Percentiles rank a stretch among this genome's conserved stretches.
Evolutionary conservation across 2,797 vertebrate genomes (phyloP).

Genomic region (Hirundo rustica): DNA sequence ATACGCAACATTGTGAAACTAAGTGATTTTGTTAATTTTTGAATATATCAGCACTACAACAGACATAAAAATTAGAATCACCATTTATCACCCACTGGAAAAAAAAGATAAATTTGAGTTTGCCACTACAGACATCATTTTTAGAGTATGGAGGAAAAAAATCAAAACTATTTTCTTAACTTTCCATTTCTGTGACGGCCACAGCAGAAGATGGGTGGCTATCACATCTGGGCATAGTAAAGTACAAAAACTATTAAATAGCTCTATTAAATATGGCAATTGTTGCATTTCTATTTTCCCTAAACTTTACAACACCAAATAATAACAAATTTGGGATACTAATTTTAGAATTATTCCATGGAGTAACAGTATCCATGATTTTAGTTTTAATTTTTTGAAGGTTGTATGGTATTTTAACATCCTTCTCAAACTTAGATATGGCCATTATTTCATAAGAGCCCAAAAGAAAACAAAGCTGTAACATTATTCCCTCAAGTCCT

Average conservation of each 20-base stretch:
- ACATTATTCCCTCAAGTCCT: not conserved
- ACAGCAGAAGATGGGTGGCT: fast-evolving
- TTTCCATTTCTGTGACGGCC: not conserved
- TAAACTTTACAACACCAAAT: not conserved
- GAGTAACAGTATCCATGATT: not conserved
- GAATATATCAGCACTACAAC: not conserved
- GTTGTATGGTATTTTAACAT: not conserved
- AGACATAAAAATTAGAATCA: not conserved
- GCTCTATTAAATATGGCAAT: not conserved
- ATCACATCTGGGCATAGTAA: not conserved
- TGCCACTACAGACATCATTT: not conserved
- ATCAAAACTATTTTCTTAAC: not conserved
- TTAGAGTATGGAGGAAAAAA: not conserved
- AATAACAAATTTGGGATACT: not conserved
- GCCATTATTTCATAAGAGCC: not conserved
- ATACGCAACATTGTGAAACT: not conserved
- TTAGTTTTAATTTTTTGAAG: not conserved
- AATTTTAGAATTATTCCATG: not conserved
- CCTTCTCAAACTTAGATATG: not conserved
- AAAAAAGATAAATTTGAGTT: not conserved
- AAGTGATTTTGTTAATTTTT: not conserved
- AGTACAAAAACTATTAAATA: not conserved
- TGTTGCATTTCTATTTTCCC: not conserved
- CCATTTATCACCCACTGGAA: not conserved
- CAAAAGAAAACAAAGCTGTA: not conserved